Base-by-base conservation (phyloP, 2,888 invertebrate genomes). In the Mamestra brassicae region DNA sequence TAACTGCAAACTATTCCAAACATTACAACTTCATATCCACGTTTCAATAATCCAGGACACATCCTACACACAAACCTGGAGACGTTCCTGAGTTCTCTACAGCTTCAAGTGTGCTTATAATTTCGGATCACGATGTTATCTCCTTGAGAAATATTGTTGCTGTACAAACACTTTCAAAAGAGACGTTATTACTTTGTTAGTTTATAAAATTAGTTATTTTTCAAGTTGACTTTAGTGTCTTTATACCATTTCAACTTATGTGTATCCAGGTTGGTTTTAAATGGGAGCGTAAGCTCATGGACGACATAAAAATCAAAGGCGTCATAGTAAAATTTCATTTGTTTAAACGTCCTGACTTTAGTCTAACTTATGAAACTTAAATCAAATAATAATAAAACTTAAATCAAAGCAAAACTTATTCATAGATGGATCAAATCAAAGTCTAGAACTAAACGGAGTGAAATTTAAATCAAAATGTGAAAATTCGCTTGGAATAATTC, bases 71-170 rank as follows among this genome's bases (percentile, higher is more conserved):
- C 85, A 76, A 77, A 68, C 74, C 80, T 80, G 81, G 84, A 91
- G 89, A 91, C 88, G 88, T 91, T 90, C 89, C 89, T 87, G 85
- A 85, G 89, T 88, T 89, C 90, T 90, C 88, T 83, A 88, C 89
- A 88, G 83, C 88, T 90, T 92, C 89, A 91, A 93, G 91, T 89
- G 89, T 83, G 87, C 91, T 92, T 91, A 90, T 91, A 91, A 92
- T 93, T 92, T 92, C 81, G 88, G 90, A 88, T 87, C 83, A 87
- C 84, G 90, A 91, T 90, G 85, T 73, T 90, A 92, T 91, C 90
- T 74, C 82, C 88, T 81, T 84, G 85, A 88, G 89, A 90, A 89
- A 89, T 90, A 88, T 88, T 87, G 87, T 86, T 85, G 60, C 85
- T 83, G 79, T 80, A 71, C 87, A 83, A 78, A 83, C 72, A 83